A percentile compares a stretch with the other conserved stretches of the same genome.
Evolutionary conservation across 2,113 vertebrate genomes (phyloP).

Genomic region (Podiceps cristatus): DNA sequence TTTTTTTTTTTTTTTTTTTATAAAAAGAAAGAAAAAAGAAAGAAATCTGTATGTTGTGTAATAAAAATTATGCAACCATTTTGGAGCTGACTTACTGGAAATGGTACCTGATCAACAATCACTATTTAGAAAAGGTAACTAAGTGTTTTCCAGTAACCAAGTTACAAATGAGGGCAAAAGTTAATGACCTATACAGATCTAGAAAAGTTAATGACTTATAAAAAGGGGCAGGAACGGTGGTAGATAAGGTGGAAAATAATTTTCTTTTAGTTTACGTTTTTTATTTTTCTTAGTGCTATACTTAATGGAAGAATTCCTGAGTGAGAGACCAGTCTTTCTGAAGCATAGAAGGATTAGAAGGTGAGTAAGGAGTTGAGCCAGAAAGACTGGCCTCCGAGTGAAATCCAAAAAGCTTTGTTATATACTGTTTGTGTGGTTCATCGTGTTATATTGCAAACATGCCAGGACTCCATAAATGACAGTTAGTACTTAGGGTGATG

Average conservation of each 20-base stretch:
- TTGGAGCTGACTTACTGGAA: neutral
- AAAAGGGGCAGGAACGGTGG: neutral
- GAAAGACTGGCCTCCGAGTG: neutral
- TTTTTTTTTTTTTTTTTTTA: neutral
- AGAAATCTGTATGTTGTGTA: neutral
- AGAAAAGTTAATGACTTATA: neutral
- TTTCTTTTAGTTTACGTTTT: neutral
- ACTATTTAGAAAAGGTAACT: neutral
- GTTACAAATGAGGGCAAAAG: neutral
- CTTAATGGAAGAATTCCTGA: neutral
- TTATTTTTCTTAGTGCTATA: neutral
- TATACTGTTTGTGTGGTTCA: neutral
- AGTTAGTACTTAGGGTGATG: neutral
- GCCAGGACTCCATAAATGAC: neutral
- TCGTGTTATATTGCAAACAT: neutral
- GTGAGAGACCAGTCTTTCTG: neutral
- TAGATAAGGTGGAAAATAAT: neutral
- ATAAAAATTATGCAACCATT: neutral
- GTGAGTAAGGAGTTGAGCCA: neutral
- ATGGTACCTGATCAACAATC: neutral
- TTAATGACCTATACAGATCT: neutral
- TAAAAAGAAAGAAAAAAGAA: neutral
- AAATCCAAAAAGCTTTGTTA: neutral
- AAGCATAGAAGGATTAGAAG: neutral
- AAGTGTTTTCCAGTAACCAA: neutral